Evolutionary conservation across 2,113 vertebrate species (phyloP), one percentile per base, ranked within the genome.

Genomic region (Crotalus horridus): DNA sequence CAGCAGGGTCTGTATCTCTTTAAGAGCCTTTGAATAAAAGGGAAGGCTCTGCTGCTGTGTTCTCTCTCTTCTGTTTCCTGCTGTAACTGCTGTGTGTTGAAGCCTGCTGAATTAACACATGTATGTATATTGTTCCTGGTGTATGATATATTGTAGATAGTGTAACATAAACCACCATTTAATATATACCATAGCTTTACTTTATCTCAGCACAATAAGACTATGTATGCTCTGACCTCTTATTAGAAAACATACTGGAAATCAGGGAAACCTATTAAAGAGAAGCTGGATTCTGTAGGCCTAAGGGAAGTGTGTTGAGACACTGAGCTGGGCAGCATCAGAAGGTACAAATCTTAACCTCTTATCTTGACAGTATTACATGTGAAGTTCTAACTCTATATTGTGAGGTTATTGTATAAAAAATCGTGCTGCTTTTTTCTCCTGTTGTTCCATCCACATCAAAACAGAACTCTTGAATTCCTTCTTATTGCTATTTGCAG

Each of bases 401-500:
- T 94, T 96, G 24, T 51, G 89, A 95, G 94, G 91, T 26, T 69
- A 0, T 21, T 53, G 51, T 13, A 15, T 94, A 92, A 95, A 94
- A 54, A 74, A 58, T 92, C 93, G 91, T 90, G 94, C 43, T 33
- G n/a, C 13, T 93, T 95, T 93, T 81, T 92, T 17, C 10, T 87
- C 90, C 91, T 95, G 95, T 95, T 95, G 91, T 95, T 94, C 90
- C 0, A 0, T 85, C 74, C 58, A 96, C 90, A 94, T 96, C 93
- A 96, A 96, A 96, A 48, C 85, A 87, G 39, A 92, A 93, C 90
- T 93, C 91, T 95, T 87, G 89, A 93, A 96, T 95, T 51, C 54
- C n/a, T 90, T 94, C 96, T 96, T 92, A 92, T 93, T 94, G 93
- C n/a, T 94, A 94, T 93, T 95, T 93, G 93, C 95, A 94, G 81